Conservation (phyloP, 2,797 vertebrate genomes). For the Taenioides sp. region DNA sequence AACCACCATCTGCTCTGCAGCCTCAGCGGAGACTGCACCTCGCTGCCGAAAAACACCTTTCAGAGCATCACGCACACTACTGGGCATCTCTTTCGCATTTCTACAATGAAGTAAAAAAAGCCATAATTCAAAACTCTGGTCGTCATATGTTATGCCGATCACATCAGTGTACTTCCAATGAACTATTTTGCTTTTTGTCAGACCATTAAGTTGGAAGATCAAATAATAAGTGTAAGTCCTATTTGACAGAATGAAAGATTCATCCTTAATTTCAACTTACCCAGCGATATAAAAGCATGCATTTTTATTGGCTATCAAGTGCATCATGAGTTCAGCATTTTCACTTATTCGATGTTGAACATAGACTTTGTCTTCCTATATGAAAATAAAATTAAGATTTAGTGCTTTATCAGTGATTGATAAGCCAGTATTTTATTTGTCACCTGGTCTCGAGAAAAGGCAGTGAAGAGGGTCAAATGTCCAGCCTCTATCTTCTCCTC, state of each 20-base stretch:
- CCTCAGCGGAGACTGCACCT: slow-evolving; percentile 74
- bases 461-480: slow-evolving; percentile 82
- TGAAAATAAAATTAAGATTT: neutral
- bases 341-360: slow-evolving; percentile 89
- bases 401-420: neutral
- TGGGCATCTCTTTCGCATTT: slow-evolving; percentile 90
- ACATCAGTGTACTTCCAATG: neutral
- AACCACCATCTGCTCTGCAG: slow-evolving; percentile 79
- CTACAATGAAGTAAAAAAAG: slow-evolving; percentile 57
- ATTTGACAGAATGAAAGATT: neutral
- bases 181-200: neutral
- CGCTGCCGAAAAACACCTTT: slow-evolving; percentile 75
- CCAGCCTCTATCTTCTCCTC: slow-evolving; percentile 73
- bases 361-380: slow-evolving; percentile 89
- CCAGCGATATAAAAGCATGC: slow-evolving; percentile 90
- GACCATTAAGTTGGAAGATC: neutral
- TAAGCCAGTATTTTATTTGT: neutral
- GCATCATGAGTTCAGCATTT: slow-evolving; percentile 81
- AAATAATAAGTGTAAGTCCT: neutral
- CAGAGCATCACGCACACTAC: slow-evolving; percentile 80
- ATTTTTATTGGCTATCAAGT: slow-evolving; percentile 73
- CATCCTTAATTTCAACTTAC: slow-evolving; percentile 68
- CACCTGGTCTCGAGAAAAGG: slow-evolving; percentile 97
- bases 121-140: neutral
- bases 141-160: neutral